Percentiles rank a stretch among this genome's conserved stretches.
Conservation (phyloP, 2,888 invertebrate species). For the Drosophila imparisetae region DNA sequence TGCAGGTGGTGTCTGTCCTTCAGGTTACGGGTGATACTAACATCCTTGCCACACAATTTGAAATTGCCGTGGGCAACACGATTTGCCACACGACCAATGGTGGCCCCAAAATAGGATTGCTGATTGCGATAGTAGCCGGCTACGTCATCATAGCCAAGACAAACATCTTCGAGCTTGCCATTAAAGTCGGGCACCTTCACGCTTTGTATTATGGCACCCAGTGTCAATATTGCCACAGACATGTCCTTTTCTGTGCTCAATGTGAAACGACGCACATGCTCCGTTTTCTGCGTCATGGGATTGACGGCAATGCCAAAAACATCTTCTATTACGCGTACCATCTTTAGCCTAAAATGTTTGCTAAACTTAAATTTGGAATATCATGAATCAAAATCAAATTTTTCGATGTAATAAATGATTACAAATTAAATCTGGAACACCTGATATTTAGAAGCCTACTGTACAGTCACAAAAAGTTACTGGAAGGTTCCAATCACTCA, state of each 20-base stretch:
- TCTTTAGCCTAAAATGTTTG: constrained; percentile 34
- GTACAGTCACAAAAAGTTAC: not conserved
- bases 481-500: not conserved
- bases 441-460: constrained; percentile 32
- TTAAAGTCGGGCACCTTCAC: constrained; percentile 90
- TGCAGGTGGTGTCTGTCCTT: constrained; percentile 90
- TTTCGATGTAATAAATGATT: constrained; percentile 2
- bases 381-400: constrained; percentile 27
- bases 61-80: constrained; percentile 90
- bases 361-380: constrained; percentile 41
- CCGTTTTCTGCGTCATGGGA: constrained; percentile 75
- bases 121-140: constrained; percentile 88
- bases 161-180: constrained; percentile 90
- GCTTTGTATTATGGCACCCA: constrained; percentile 92
- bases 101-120: constrained; percentile 94
- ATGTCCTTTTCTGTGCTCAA: constrained; percentile 74
- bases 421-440: not conserved
- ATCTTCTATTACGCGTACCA: constrained; percentile 82
- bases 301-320: constrained; percentile 81
- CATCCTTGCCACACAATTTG: constrained; percentile 88
- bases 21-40: constrained; percentile 89
- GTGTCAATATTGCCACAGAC: constrained; percentile 86
- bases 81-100: constrained; percentile 94
- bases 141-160: constrained; percentile 92
- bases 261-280: constrained; percentile 79